A percentile compares a stretch with the other conserved stretches of the same genome.
These are phyloP conservation scores for Achroia grisella DNA, from an alignment of 1,140 invertebrate species.

Conservation along the genomic window DNA sequence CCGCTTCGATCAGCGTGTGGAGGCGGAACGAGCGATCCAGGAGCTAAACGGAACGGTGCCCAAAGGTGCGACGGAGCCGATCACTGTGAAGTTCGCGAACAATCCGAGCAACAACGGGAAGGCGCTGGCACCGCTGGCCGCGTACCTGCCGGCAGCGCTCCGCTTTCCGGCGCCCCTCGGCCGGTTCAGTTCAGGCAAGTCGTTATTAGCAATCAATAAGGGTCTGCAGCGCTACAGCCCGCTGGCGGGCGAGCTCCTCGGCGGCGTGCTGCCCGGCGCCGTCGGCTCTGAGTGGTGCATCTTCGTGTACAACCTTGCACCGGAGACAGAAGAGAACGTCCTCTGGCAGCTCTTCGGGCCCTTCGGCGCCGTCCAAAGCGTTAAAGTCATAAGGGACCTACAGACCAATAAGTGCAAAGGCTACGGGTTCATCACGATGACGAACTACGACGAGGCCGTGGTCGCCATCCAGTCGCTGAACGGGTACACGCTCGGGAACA, in stretches of 20 bases:
- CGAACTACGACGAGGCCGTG: constrained; percentile 98
- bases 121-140: constrained; percentile 91
- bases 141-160: constrained; percentile 88
- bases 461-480: constrained; percentile 98
- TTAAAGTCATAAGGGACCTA: constrained; percentile 97
- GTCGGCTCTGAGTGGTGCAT: constrained; percentile 94
- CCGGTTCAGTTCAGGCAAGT: constrained; percentile 86
- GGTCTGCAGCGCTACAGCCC: constrained; percentile 90
- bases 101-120: constrained; percentile 97
- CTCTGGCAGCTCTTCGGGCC: constrained; percentile 99
- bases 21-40: constrained; percentile 98
- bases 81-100: constrained; percentile 99
- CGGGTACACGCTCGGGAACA: constrained; percentile 97
- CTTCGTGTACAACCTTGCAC: constrained; percentile 98
- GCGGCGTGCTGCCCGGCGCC: constrained; percentile 73
- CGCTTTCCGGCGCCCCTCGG: constrained; percentile 74
- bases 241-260: constrained; percentile 92
- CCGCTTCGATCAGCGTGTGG: constrained; percentile 97
- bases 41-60: constrained; percentile 98
- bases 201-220: constrained; percentile 77
- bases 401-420: constrained; percentile 99
- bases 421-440: constrained; percentile 99
- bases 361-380: constrained; percentile 98
- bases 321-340: constrained; percentile 98
- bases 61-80: constrained; percentile 95